A percentile compares a stretch with the other conserved stretches of the same genome.
Conservation (phyloP, 2,113 vertebrate species). For the Ariopsis seemanni region DNA sequence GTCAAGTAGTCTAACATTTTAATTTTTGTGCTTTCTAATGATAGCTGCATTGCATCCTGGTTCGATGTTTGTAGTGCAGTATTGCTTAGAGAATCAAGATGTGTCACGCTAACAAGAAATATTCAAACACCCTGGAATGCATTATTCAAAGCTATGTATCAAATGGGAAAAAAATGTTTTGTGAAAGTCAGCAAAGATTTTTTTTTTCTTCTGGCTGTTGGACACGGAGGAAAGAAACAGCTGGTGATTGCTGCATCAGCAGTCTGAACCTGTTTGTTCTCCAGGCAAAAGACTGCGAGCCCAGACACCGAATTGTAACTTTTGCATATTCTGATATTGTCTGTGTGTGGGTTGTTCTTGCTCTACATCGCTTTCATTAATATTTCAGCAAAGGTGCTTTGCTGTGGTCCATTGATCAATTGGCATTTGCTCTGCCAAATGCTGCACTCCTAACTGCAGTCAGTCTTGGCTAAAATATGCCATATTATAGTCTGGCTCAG, state of each 20-base stretch:
- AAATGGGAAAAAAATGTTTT: not conserved
- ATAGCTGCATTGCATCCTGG: not conserved
- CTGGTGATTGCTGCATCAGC: not conserved
- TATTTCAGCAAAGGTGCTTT: conserved; percentile 30
- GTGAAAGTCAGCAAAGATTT: not conserved
- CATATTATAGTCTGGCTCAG: conserved; percentile 59
- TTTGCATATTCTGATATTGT: not conserved
- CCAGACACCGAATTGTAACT: not conserved
- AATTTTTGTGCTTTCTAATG: not conserved
- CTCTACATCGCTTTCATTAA: conserved; percentile 2
- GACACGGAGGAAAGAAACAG: not conserved
- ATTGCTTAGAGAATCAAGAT: not conserved
- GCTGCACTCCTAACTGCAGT: conserved; percentile 65
- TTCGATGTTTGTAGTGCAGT: too few species aligned
- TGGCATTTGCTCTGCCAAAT: conserved; percentile 57
- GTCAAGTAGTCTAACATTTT: not conserved
- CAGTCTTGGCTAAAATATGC: conserved; percentile 50
- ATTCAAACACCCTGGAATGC: not conserved
- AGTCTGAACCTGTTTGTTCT: not conserved
- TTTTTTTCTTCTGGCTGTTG: not conserved
- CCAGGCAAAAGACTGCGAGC: not conserved
- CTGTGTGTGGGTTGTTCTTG: not conserved
- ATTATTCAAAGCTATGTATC: not conserved
- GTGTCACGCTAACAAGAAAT: not conserved
- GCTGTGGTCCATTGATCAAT: conserved; percentile 52